phyloP scores from a whole-genome alignment of 2,888 invertebrate genomes.

The Ctenicera cuprea region DNA sequence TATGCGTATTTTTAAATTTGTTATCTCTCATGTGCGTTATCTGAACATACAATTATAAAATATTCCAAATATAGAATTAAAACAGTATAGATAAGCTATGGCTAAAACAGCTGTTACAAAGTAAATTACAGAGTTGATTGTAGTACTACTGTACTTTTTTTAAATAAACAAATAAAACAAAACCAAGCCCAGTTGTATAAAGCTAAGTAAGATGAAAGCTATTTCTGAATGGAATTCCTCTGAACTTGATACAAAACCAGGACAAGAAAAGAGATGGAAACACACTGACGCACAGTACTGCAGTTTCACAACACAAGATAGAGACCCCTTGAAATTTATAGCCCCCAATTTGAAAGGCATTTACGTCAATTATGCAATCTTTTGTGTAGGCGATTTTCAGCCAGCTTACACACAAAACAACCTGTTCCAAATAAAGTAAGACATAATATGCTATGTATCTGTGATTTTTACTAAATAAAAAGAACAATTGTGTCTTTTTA shows the following conservation, averaged over 20 bases:
- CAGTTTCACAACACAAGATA: conserved; percentile 39
- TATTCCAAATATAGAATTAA: background rate
- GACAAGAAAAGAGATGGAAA: conserved; percentile 35
- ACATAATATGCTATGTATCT: background rate
- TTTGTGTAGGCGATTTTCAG: conserved; percentile 35
- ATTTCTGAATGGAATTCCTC: conserved; percentile 45
- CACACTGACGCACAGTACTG: conserved; percentile 31
- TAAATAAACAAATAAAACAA: conserved; percentile 38
- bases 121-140: conserved; percentile 4
- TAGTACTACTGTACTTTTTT: background rate
- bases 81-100: background rate
- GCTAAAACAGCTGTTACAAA: background rate
- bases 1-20: too few species aligned
- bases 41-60: background rate
- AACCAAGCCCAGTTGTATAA: conserved; percentile 25
- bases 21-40: too few species aligned
- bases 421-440: conserved; percentile 4
- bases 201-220: conserved; percentile 30
- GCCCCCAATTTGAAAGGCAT: conserved; percentile 29
- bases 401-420: conserved; percentile 16
- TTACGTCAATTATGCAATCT: conserved; percentile 41
- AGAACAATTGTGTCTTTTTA: background rate
- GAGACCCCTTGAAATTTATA: conserved; percentile 44
- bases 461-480: background rate
- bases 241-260: conserved; percentile 43